Conservation (phyloP, 1,140 invertebrate species). For the Pissodes strobi region DNA sequence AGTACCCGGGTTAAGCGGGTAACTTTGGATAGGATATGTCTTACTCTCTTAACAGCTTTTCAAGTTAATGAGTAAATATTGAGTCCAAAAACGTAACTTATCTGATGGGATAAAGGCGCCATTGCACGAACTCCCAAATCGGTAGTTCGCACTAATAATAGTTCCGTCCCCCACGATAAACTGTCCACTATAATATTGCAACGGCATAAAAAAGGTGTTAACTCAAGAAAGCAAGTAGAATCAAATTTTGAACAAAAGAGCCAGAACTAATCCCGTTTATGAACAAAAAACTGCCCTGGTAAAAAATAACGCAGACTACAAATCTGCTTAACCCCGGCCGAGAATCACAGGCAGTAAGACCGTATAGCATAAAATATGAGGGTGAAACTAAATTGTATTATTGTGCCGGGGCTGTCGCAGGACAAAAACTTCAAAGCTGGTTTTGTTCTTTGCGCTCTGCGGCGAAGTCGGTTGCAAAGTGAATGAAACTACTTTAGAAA, state of each 20-base stretch:
- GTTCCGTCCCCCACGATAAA: too few relatives aligned
- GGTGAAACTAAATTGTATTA: slow-evolving; percentile 14
- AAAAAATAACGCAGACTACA: slow-evolving; percentile 8
- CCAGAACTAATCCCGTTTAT: slow-evolving; percentile 3
- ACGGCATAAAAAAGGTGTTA: too few relatives aligned
- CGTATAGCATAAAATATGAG: slow-evolving; percentile 10
- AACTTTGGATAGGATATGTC: too few relatives aligned
- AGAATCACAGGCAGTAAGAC: slow-evolving; percentile 7
- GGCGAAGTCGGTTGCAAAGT: slow-evolving; percentile 7
- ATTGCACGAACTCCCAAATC: too few relatives aligned
- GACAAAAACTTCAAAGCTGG: slow-evolving; percentile 11
- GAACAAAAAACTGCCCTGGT: not conserved
- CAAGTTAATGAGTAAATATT: too few relatives aligned
- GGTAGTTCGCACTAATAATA: too few relatives aligned
- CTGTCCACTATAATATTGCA: too few relatives aligned
- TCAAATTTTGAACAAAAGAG: too few relatives aligned
- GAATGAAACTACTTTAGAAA: slow-evolving; percentile 11
- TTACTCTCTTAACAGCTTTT: too few relatives aligned
- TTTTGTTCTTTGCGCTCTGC: slow-evolving; percentile 9
- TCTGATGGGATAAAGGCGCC: too few relatives aligned
- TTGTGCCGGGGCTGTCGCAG: slow-evolving; percentile 7
- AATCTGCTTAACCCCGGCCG: slow-evolving; percentile 6
- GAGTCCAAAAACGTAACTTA: too few relatives aligned
- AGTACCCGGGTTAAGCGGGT: not conserved
- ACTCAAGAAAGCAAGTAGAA: too few relatives aligned